Evolutionary conservation across 2,113 vertebrate genomes (phyloP).

Genomic region (Tyrannus savana): DNA sequence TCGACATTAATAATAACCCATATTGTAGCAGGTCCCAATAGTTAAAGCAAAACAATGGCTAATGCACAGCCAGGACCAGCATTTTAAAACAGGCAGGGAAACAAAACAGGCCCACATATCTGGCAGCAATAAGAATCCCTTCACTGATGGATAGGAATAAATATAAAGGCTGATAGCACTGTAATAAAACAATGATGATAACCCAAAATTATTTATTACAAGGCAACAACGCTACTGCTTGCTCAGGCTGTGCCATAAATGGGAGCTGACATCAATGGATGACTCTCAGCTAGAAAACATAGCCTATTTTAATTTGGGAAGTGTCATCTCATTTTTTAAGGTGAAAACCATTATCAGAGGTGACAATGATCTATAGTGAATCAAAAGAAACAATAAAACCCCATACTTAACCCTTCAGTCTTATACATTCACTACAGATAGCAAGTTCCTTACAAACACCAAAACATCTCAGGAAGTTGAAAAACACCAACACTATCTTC

Average conservation of each 20-base stretch:
- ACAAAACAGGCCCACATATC: constrained; percentile 13
- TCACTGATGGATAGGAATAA: constrained; percentile 69
- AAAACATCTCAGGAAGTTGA: background rate
- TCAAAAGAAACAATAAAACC: constrained; percentile 62
- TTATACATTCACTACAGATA: background rate
- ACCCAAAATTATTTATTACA: constrained; percentile 64
- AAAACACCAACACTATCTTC: background rate
- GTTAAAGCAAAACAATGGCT: background rate
- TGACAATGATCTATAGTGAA: constrained; percentile 54
- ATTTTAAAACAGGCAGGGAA: constrained; percentile 35
- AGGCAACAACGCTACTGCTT: constrained; percentile 37
- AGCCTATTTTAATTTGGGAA: constrained; percentile 70
- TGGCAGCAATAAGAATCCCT: constrained; percentile 35
- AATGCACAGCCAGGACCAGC: constrained; percentile 5
- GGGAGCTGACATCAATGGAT: constrained; percentile 65
- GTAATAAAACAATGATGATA: constrained; percentile 63
- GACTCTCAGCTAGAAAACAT: constrained; percentile 47
- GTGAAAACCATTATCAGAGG: constrained; percentile 61
- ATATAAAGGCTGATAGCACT: constrained; percentile 59
- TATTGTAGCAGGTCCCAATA: background rate
- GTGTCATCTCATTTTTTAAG: constrained; percentile 62
- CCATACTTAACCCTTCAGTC: constrained; percentile 35
- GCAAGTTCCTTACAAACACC: background rate
- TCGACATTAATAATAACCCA: constrained; percentile 45
- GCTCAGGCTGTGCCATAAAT: constrained; percentile 47